Evolutionary conservation across 2,113 vertebrate species (phyloP), one percentile per base, ranked within the genome.

Genomic region (Furnarius figulus): DNA sequence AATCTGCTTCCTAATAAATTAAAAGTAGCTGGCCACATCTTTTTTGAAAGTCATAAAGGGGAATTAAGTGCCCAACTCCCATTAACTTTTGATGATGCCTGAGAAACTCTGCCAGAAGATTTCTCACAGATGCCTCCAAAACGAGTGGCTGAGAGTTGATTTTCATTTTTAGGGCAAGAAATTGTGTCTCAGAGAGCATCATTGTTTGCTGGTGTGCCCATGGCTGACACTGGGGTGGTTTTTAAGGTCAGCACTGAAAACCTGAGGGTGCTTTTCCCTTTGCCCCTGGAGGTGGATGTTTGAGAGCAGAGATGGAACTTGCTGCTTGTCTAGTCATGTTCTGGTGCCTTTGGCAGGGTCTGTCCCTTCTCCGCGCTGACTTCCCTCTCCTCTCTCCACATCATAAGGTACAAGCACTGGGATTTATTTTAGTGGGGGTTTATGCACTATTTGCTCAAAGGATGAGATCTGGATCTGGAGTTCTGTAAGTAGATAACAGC

Each of bases 1-100:
- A 92, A 96, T 95, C 62, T 85, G 44, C 33, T 91, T 40, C 58
- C 58, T 85, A 94, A 92, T 95, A 95, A 93, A 95, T 96, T 94
- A 85, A 82, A 95, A 95, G 86, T 93, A 95, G 61, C 72, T 74
- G 83, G 55, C 80, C 85, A 83, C 90, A 77, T 93, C 85, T 88
- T 84, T 83, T 92, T 89, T 47, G 55, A 72, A 92, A 92, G 79
- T 79, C 85, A 71, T 88, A 95, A 96, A 81, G 68, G 72, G 56
- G 91, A 92, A 92, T 92, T 92, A 95, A 95, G 44, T 95, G 84
- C 89, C 65, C 77, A 79, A 42, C 66, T 81, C 80, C 80, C 47
- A 65, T 94, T 95, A 95, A 85, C 86, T 94, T 94, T 87, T 85
- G 90, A 90, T 74, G 78, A 91, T 73, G 27, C 47, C 46, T 85